phyloP scores from a whole-genome alignment of 2,113 vertebrate genomes.

The Pseudolaguvia tuberculata region DNA sequence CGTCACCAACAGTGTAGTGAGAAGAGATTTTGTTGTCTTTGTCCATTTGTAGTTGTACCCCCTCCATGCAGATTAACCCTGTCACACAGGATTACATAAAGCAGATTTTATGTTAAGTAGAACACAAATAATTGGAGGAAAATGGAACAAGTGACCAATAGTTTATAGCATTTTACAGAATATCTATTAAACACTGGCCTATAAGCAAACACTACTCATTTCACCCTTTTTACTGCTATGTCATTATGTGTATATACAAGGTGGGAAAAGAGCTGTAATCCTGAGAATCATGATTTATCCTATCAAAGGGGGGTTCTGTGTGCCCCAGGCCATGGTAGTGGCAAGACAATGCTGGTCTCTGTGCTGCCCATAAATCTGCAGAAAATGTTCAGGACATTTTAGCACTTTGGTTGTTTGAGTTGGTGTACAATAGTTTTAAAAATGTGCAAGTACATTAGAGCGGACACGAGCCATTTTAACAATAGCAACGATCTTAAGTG shows the following conservation, averaged over 20 bases:
- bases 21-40: constrained; percentile 40
- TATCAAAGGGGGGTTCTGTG: constrained; percentile 57
- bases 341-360: constrained; percentile 60
- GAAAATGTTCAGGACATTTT: constrained; percentile 6
- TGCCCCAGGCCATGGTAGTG: constrained; percentile 57
- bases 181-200: too few relatives aligned
- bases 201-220: neutral
- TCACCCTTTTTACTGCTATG: neutral
- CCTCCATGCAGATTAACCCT: constrained; percentile 72
- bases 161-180: neutral
- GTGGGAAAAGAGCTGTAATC: constrained; percentile 55
- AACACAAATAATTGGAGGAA: constrained; percentile 48
- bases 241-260: constrained; percentile 46
- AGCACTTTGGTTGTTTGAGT: neutral
- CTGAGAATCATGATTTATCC: constrained; percentile 58
- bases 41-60: constrained; percentile 72
- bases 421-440: too few relatives aligned
- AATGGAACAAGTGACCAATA: constrained; percentile 16
- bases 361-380: constrained; percentile 35
- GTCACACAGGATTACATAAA: constrained; percentile 82
- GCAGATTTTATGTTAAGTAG: constrained; percentile 73
- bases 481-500: neutral
- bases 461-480: neutral
- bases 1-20: constrained; percentile 52
- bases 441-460: neutral